These are phyloP conservation scores for Notamacropus eugenii DNA, from an alignment of 2,797 vertebrate genomes.

Conservation along the genomic window DNA sequence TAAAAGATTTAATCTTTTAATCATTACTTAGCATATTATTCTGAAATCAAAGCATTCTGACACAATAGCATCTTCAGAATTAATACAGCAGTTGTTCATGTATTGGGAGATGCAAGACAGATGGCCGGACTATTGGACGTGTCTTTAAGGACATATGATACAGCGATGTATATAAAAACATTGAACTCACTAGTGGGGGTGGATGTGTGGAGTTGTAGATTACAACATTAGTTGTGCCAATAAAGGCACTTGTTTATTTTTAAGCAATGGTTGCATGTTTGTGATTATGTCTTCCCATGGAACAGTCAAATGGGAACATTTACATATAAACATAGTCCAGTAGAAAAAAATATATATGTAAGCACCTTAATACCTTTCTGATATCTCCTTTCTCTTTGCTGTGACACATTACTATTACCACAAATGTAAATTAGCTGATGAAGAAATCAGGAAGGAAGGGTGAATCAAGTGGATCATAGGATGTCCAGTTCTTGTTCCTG, in stretches of 20 bases:
- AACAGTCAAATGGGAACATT: constrained; percentile 53
- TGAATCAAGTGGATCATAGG: constrained; percentile 34
- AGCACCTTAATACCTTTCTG: constrained; percentile 47
- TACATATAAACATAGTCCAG: not conserved
- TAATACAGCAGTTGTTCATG: constrained; percentile 26
- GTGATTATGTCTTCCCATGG: constrained; percentile 58
- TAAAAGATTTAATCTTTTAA: constrained; percentile 58
- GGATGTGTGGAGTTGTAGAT: constrained; percentile 28
- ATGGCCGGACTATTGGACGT: constrained; percentile 15
- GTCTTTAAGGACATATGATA: constrained; percentile 54
- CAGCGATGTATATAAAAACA: not conserved
- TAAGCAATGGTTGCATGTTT: constrained; percentile 54
- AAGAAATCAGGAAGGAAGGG: constrained; percentile 52
- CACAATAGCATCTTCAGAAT: constrained; percentile 38
- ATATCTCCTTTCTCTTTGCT: constrained; percentile 44
- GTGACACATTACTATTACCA: constrained; percentile 51
- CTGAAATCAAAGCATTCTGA: constrained; percentile 56
- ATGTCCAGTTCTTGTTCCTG: constrained; percentile 47
- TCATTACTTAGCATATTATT: constrained; percentile 57
- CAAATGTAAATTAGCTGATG: constrained; percentile 47
- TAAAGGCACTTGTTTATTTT: constrained; percentile 47
- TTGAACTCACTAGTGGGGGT: not conserved
- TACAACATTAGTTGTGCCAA: constrained; percentile 49
- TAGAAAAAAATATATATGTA: constrained; percentile 40
- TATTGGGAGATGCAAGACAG: constrained; percentile 31